Base-by-base conservation (phyloP, 2,888 invertebrate species). In the Drosophila prolongata region DNA sequence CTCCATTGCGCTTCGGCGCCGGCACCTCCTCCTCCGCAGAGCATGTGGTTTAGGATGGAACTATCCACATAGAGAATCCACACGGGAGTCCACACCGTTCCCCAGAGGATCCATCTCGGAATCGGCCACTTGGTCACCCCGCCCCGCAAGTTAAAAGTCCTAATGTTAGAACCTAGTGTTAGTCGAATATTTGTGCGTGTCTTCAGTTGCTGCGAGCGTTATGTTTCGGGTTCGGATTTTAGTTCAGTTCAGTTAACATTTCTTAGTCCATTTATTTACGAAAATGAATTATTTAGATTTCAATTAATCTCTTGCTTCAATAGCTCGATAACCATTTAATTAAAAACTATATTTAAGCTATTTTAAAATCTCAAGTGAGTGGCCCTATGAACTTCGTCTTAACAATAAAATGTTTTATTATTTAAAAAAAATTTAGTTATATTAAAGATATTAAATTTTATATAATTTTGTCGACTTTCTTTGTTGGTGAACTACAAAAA, bases 1-100 rank as follows among this genome's bases (percentile, higher is more conserved):
- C 92, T 91, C 92, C 92, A 38, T 74, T 92, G 89, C 92, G 93
- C 88, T 92, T 89, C 79, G 91, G 92, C 86, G 91, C 92, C 73
- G 91, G 92, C 86, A 90, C 91, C 71, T 87, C 47, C 30, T 47
- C 47, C 30, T 47, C 90, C 58, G 90, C 90, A n/a, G 91, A 91
- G 79, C 90, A 91, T 75, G 91, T 90, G 80, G 90, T 92, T 61
- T 91, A 47, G 46, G 47, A 60, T n/a, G 37, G 30, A 24, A 24
- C 30, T 30, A 6, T 8, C 30, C 30, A 30, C 30, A 24, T 4
- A 24, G 24, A 24, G 24, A 24, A 4, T 24, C 24, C 19, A 19
- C 6, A 8, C 6, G 30, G 30, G 30, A 30, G 6, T 30, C 30
- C 30, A 6, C 6, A 30, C n/a, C 10, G 2, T 10, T 11, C 11